Evolutionary conservation across 2,888 invertebrate species (phyloP).

Genomic region (Ceriagrion tenellum): DNA sequence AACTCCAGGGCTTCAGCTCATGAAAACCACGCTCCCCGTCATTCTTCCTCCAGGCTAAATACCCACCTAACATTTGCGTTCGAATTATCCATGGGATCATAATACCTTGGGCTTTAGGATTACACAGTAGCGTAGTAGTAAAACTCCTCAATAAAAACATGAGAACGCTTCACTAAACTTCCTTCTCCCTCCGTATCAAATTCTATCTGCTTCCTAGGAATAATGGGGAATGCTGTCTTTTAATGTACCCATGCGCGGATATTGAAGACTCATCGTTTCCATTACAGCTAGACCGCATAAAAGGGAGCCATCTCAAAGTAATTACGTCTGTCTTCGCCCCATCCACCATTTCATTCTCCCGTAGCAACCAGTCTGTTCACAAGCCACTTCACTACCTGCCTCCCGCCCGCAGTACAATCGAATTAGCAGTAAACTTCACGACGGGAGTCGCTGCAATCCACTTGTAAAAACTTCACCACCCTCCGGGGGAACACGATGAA

Average conservation of each 20-base stretch:
- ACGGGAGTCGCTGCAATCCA: conserved; percentile 40
- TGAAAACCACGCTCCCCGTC: neutral
- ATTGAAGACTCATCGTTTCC: conserved; percentile 25
- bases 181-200: neutral
- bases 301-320: neutral
- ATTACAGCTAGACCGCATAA: neutral
- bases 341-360: neutral
- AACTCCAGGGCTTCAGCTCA: too few relatives aligned
- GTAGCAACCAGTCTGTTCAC: neutral
- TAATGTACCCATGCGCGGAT: neutral
- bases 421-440: conserved; percentile 50
- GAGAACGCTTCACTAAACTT: neutral
- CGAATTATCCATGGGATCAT: neutral
- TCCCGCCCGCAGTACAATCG: neutral
- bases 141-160: neutral
- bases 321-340: neutral
- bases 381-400: neutral
- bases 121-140: neutral
- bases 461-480: neutral
- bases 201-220: neutral
- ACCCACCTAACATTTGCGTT: conserved; percentile 35
- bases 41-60: conserved; percentile 1
- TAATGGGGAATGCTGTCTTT: conserved; percentile 16
- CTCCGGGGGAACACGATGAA: neutral
- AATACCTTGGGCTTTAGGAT: neutral